A percentile compares a stretch with the other conserved stretches of the same genome.
These are phyloP conservation scores for Coregonus ussuriensis DNA, from an alignment of 2,797 vertebrate genomes.

Conservation along the genomic window DNA sequence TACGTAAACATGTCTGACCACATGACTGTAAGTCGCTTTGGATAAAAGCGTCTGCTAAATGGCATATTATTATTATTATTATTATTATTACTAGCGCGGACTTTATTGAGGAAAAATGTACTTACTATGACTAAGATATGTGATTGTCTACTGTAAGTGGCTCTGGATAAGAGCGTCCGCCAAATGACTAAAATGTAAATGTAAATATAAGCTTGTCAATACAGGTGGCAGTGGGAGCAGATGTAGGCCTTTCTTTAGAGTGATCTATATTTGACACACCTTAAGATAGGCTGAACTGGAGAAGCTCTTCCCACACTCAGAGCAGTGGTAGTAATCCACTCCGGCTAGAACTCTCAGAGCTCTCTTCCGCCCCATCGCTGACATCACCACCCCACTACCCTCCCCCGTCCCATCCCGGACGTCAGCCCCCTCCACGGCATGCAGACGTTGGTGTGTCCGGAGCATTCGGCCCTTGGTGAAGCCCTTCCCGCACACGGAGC, in stretches of 20 bases:
- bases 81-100: no score
- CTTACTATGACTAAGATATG: no score
- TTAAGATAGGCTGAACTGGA: not conserved
- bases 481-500: not conserved
- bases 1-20: no score
- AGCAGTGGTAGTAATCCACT: not conserved
- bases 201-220: no score
- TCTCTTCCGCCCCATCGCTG: not conserved
- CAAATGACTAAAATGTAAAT: no score
- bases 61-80: no score
- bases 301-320: slow-evolving; percentile 2
- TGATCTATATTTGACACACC: not conserved
- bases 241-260: not conserved
- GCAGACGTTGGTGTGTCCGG: not conserved
- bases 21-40: no score
- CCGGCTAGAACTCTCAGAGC: not conserved
- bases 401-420: not conserved
- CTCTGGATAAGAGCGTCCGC: no score
- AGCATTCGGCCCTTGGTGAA: not conserved
- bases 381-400: not conserved
- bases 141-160: no score
- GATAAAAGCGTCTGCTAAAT: no score
- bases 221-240: no score
- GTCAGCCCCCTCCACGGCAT: not conserved
- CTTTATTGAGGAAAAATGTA: no score